Evolutionary conservation across 2,888 invertebrate species (phyloP).

Genomic region (Apoda limacodes): DNA sequence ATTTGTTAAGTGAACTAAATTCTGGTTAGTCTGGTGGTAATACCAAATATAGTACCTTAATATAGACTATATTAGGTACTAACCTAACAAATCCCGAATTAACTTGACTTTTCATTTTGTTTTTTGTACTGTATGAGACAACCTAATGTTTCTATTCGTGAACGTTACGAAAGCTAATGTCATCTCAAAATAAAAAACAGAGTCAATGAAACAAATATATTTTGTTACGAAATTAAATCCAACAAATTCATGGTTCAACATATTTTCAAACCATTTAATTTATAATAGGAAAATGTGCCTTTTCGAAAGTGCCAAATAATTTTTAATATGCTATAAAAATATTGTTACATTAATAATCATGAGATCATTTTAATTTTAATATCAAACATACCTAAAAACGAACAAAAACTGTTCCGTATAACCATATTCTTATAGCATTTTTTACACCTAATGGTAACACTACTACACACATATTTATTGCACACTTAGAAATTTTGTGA

Average conservation of each 20-base stretch:
- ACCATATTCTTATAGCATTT: slow-evolving; percentile 44
- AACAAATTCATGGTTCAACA: slow-evolving; percentile 71
- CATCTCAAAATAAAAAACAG: too few relatives aligned
- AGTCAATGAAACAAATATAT: slow-evolving; percentile 70
- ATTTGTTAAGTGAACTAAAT: too few relatives aligned
- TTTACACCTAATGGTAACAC: slow-evolving; percentile 69
- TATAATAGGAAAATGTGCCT: slow-evolving; percentile 66
- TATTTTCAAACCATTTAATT: slow-evolving; percentile 67
- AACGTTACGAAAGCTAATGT: too few relatives aligned
- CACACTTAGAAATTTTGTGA: slow-evolving; percentile 71
- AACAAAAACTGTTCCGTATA: slow-evolving; percentile 22
- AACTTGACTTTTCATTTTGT: too few relatives aligned
- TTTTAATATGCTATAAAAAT: slow-evolving; percentile 49
- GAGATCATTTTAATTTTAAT: slow-evolving; percentile 48
- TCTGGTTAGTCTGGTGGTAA: too few relatives aligned
- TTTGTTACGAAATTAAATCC: slow-evolving; percentile 70
- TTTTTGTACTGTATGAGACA: too few relatives aligned
- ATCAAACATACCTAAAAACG: slow-evolving; percentile 23
- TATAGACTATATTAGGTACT: too few relatives aligned
- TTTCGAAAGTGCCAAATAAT: slow-evolving; percentile 69
- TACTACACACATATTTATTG: slow-evolving; percentile 72
- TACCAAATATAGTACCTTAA: too few relatives aligned
- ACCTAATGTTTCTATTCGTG: too few relatives aligned
- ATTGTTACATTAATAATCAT: slow-evolving; percentile 44
- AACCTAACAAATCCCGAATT: too few relatives aligned